phyloP scores from a whole-genome alignment of 2,888 invertebrate species.

The Panorpa germanica region DNA sequence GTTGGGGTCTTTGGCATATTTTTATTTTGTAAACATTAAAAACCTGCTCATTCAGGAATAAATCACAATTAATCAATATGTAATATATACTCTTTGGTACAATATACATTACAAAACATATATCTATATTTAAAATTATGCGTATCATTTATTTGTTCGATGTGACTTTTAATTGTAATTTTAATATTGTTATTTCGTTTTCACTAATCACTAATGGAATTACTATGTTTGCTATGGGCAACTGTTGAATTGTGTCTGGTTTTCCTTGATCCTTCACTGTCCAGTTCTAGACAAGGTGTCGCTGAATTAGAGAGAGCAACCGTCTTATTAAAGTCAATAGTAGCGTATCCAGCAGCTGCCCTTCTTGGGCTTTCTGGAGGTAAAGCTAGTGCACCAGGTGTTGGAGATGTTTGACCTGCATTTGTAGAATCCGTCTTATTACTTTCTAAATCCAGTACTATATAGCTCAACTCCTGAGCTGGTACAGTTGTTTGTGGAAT shows the following conservation, averaged over 20 bases:
- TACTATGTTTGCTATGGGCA: slow-evolving; percentile 33
- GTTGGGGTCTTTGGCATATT: no score
- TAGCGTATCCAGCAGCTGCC: slow-evolving; percentile 53
- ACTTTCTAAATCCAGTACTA: slow-evolving; percentile 54
- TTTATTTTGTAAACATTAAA: no score
- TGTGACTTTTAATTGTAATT: no score
- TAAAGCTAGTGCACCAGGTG: slow-evolving; percentile 11
- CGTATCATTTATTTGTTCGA: no score
- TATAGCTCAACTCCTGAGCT: slow-evolving; percentile 16
- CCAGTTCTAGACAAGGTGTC: slow-evolving; percentile 45
- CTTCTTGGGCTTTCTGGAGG: slow-evolving; percentile 31
- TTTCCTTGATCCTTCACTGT: slow-evolving; percentile 54
- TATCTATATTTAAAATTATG: no score
- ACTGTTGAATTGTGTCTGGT: slow-evolving; percentile 67
- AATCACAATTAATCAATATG: no score
- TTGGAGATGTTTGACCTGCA: slow-evolving; percentile 2
- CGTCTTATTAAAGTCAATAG: slow-evolving; percentile 89
- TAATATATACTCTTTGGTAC: no score
- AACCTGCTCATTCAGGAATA: no score
- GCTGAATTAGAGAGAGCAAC: slow-evolving; percentile 71
- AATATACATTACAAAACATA: no score
- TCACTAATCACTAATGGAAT: slow-evolving; percentile 40
- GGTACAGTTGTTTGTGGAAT: background rate
- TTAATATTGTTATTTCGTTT: no score
- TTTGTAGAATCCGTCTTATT: slow-evolving; percentile 20